Evolutionary conservation across 2,888 invertebrate genomes (phyloP).

Genomic region (Ectemnius cavifrons): DNA sequence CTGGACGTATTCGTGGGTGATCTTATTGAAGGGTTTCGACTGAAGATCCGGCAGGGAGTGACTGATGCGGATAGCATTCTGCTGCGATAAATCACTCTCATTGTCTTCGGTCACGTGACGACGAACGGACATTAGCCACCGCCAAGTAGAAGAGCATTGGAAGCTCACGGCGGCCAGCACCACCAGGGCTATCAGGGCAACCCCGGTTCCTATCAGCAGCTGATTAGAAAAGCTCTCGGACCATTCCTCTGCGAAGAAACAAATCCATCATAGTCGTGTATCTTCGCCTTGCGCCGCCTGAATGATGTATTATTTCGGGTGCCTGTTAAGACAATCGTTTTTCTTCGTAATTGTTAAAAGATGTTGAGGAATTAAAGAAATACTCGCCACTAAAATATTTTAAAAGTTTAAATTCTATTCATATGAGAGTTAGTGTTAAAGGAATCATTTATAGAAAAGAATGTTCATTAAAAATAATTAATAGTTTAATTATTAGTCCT

Average conservation of each 20-base stretch:
- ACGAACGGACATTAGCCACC: conserved; percentile 82
- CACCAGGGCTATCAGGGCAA: conserved; percentile 84
- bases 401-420: no score
- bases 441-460: no score
- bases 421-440: no score
- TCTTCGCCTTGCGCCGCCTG: no score
- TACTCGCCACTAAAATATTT: no score
- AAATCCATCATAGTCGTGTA: no score
- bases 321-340: no score
- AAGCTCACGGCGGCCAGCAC: conserved; percentile 85
- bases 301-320: no score
- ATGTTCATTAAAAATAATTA: no score
- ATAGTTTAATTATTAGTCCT: no score
- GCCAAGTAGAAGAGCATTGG: conserved; percentile 87
- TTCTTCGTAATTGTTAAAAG: no score
- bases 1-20: conserved; percentile 85
- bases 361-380: no score
- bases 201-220: conserved; percentile 80
- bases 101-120: conserved; percentile 72
- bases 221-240: conserved; percentile 79
- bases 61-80: conserved; percentile 86
- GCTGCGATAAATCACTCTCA: conserved; percentile 81
- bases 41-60: conserved; percentile 88
- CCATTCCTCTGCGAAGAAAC: conserved; percentile 70
- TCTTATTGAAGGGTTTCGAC: conserved; percentile 79